These are phyloP conservation scores for Sebastes jordani DNA, from an alignment of 2,797 vertebrate genomes.

Conservation along the genomic window DNA sequence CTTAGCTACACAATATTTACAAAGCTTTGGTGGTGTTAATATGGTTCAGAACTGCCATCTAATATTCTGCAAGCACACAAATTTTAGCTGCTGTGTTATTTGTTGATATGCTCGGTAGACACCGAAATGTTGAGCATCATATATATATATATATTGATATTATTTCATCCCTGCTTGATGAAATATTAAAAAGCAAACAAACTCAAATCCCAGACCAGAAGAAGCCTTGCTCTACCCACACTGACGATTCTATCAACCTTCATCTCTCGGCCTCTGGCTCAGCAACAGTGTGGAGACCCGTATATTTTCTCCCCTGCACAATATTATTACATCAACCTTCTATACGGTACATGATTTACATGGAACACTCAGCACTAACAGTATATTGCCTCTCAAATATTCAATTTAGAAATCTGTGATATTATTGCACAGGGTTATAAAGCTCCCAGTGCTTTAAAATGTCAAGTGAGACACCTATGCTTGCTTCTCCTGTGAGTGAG, in stretches of 20 bases:
- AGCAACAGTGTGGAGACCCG: neutral
- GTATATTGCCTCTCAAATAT: neutral
- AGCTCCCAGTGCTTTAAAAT: neutral
- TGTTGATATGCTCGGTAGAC: neutral
- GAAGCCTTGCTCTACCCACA: neutral
- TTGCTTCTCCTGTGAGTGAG: neutral
- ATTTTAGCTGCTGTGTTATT: neutral
- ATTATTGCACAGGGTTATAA: neutral
- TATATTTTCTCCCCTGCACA: neutral
- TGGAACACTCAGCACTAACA: neutral
- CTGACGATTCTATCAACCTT: neutral
- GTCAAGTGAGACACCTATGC: no score
- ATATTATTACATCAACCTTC: neutral
- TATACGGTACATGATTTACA: neutral
- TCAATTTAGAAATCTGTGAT: neutral
- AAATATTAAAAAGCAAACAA: constrained; percentile 9
- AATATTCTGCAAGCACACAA: neutral
- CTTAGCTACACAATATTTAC: neutral
- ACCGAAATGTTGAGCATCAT: neutral
- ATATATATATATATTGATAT: neutral
- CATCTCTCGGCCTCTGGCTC: neutral
- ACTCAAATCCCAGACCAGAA: neutral
- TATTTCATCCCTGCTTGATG: neutral
- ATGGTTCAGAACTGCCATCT: neutral
- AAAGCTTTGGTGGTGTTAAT: neutral